Base-by-base conservation (phyloP, 2,888 invertebrate species). In the Lasioglossum pauxillum region DNA sequence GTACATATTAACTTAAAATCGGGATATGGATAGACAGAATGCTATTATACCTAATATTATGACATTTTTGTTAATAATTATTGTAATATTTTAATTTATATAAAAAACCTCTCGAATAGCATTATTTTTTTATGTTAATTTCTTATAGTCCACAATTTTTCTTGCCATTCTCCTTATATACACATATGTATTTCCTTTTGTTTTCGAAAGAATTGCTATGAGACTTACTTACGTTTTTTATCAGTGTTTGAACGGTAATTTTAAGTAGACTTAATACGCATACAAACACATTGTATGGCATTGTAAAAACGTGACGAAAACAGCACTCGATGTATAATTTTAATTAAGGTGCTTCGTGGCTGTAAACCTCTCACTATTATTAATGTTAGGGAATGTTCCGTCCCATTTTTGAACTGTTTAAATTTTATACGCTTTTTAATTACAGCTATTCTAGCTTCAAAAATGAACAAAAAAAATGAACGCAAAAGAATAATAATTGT, bases 81-180 rank as follows among this genome's bases (percentile, higher is more conserved):
- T 84, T 94, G 91, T 93, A 92, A 93, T 91, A 89, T 90, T 91
- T 90, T 92, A 90, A 93, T 93, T 93, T 93, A 91, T 93, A 93
- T 90, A 93, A 93, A 92, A 91, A 92, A 89, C 78, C 86, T 86
- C 75, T 86, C 75, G 89, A 91, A 90, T 87, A 87, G 87, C 85
- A 88, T 90, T 89, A 83, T 84, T 90, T 86, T 69, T 75, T 64
- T 82, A 83, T 80, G 82, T 83, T 90, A 72, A 80, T 91, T 88
- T 90, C 73, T 88, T 60, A 76, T 41, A 72, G 64, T 76, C 69
- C 82, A 72, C 35, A 23, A 64, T 73, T 73, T 75, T 57, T 79
- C 74, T 82, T 82, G 46, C 38, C 77, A 64, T 80, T 84, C 57
- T n/a, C 78, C 73, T 73, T 88, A 53, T n/a, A 19, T 82, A 71